Percentiles rank a stretch among this genome's conserved stretches.
Conservation (phyloP, 2,113 vertebrate genomes). For the Syrrhaptes paradoxus region DNA sequence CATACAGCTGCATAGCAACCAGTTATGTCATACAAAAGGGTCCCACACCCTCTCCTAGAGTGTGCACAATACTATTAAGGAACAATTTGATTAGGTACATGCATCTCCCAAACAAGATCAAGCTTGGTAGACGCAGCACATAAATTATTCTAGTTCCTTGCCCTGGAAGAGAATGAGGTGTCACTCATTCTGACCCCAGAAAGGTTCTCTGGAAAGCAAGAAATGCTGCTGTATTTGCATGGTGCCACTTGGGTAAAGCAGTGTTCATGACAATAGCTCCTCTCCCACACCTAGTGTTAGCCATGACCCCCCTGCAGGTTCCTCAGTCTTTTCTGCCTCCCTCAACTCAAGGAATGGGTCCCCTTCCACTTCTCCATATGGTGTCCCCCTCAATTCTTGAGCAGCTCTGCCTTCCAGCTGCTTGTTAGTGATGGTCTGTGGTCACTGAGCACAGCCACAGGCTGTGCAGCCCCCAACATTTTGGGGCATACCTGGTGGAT, state of each 20-base stretch:
- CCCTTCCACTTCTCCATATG: background rate
- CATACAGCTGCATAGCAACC: conserved; percentile 36
- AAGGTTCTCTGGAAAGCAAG: background rate
- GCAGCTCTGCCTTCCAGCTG: background rate
- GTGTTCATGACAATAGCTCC: background rate
- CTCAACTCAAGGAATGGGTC: background rate
- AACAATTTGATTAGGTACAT: background rate
- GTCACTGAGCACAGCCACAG: background rate
- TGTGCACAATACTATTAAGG: background rate
- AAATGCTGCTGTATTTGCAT: background rate
- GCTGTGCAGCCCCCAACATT: background rate
- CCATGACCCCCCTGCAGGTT: background rate
- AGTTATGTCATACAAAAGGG: background rate
- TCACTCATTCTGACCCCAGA: background rate
- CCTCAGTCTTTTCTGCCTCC: background rate
- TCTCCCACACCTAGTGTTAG: background rate
- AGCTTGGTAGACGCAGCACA: background rate
- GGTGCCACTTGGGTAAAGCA: background rate
- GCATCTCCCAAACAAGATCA: background rate
- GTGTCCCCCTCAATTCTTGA: background rate
- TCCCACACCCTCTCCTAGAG: background rate
- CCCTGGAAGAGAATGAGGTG: background rate
- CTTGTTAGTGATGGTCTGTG: background rate
- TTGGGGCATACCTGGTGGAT: background rate
- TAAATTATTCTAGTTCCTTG: background rate